Base-by-base conservation (phyloP, 92 coral and sea anemone species). In the Palythoa caribaeorum region DNA sequence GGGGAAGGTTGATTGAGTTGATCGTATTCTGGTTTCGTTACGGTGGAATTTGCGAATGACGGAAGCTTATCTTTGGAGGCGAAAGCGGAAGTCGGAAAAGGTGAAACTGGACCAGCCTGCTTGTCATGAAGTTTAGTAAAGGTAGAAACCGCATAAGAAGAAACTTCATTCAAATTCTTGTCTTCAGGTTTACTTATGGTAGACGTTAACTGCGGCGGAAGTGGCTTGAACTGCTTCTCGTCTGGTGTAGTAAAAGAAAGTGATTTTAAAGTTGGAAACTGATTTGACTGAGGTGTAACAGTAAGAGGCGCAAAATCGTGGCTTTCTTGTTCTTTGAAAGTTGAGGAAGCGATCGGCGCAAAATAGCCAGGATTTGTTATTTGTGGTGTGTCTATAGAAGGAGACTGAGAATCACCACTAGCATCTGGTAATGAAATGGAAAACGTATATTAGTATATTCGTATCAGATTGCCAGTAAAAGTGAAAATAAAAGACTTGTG, bases 221-320 rank as follows among this genome's bases (percentile, higher is more conserved):
- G 81, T 52, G 81, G 60, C 38, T 81, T 17, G 38, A 81, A 51
- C 1, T 65, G 60, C 19, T 68, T 81, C 39, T 66, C 73, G 66
- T 81, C 86, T 62, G 86, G 62, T 65, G 86, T 9, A 65, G 75
- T 65, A 10, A 40, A 66, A 20, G 86, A n/a, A 16, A 76, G 44
- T 15, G 74, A 39, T 17, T 74, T 62, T 65, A 47, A 63, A 9
- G 75, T 20, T 20, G 75, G 86, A 28, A 47, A 38, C 38, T 47
- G 39, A 9, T 81, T 20, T 21, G 39, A 52, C 12, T 19, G 53
- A 19, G 73, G 36, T 20, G 75, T 47, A 3, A 65, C 62, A 0
- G 73, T 54, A 1, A 80, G 59, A 11, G 74, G 85, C 3, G 85
- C 60, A 2, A 81, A 20, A 40, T 53, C 53, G 60, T 44, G 11